Percentiles rank a stretch among this genome's conserved stretches.
Evolutionary conservation across 2,888 invertebrate genomes (phyloP).

Genomic region (Cremastobaeus sp.): DNA sequence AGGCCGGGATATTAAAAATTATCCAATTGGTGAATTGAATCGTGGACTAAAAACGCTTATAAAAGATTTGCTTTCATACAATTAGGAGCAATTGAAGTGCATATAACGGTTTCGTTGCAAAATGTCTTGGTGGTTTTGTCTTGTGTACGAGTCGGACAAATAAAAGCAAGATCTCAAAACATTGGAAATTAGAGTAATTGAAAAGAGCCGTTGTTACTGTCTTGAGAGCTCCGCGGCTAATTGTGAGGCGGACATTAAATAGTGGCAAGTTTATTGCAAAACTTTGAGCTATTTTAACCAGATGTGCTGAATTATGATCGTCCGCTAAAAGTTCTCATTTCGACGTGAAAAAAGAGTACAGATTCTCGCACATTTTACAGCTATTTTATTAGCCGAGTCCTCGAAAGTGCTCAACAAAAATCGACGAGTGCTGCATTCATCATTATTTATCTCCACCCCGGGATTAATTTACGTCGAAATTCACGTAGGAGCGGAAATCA

Average conservation of each 20-base stretch:
- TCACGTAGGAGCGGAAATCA: no score
- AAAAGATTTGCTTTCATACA: constrained; percentile 7
- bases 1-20: no score
- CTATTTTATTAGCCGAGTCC: no score
- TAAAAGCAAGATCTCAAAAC: constrained; percentile 34
- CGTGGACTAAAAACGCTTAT: no score
- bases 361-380: neutral
- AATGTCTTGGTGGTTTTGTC: constrained; percentile 14
- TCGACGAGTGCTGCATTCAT: no score
- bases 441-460: no score
- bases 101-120: constrained; percentile 18
- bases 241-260: constrained; percentile 37
- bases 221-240: constrained; percentile 36
- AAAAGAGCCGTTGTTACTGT: constrained; percentile 38
- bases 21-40: no score
- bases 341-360: neutral
- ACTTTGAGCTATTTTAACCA: constrained; percentile 8
- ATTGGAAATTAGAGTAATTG: constrained; percentile 51
- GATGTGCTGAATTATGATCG: constrained; percentile 3
- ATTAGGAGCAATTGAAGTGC: constrained; percentile 21
- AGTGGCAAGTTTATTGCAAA: constrained; percentile 35
- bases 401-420: no score
- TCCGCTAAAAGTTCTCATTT: constrained; percentile 1
- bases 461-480: no score
- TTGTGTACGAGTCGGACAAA: constrained; percentile 11